phyloP scores from a whole-genome alignment of 2,113 vertebrate species.

The Peromyscus maniculatus region DNA sequence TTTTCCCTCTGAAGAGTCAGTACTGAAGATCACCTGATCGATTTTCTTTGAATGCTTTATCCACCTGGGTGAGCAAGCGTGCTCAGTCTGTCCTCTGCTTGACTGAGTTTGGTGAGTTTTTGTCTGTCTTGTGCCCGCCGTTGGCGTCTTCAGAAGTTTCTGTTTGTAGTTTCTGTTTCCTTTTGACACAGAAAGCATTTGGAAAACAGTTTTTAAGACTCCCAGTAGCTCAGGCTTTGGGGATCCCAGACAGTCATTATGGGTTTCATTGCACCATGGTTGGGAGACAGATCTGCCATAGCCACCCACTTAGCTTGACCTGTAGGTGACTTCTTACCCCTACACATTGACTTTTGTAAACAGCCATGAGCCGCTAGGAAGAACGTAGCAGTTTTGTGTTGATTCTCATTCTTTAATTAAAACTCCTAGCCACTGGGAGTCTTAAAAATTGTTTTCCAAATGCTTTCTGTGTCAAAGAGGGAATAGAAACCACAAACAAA shows the following conservation, averaged over 20 bases:
- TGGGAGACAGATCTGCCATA: neutral
- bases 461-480: neutral
- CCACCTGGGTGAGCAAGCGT: fast-evolving
- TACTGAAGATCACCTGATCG: neutral
- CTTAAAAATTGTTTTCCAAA: neutral
- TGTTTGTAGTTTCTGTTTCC: neutral
- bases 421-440: neutral
- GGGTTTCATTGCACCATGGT: neutral
- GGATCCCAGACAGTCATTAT: neutral
- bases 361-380: neutral
- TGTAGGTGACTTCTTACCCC: neutral
- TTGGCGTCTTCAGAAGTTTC: neutral
- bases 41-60: fast-evolving
- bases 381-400: neutral
- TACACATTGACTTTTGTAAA: neutral
- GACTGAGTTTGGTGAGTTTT: neutral
- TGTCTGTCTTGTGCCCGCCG: neutral
- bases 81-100: neutral
- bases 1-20: neutral
- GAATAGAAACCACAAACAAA: neutral
- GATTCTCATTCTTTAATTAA: neutral
- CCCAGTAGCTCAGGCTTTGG: neutral
- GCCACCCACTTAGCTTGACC: neutral
- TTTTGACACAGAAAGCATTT: neutral
- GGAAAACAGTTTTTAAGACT: neutral